phyloP scores from a whole-genome alignment of 2,113 vertebrate genomes.

The Anser cygnoides region DNA sequence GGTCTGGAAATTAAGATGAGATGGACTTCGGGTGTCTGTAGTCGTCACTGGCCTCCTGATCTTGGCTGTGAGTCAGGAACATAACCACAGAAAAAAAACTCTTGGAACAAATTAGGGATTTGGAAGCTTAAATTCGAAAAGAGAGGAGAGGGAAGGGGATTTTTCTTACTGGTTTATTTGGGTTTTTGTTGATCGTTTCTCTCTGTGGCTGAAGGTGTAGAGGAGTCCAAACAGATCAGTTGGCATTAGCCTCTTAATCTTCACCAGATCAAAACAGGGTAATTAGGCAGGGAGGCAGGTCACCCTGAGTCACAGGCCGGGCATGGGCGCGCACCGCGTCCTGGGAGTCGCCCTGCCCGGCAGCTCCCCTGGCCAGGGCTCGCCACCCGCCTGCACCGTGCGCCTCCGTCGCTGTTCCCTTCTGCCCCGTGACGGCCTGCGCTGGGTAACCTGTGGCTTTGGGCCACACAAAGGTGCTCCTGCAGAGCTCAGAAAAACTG shows the following conservation, averaged over 20 bases:
- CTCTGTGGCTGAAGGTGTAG: background rate
- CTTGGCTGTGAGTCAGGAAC: constrained; percentile 21
- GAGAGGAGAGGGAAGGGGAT: background rate
- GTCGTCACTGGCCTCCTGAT: background rate
- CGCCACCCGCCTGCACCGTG: background rate
- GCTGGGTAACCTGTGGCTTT: background rate
- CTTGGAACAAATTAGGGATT: constrained; percentile 3
- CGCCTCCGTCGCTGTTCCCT: background rate
- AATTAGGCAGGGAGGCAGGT: background rate
- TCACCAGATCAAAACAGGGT: background rate
- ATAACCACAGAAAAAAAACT: background rate
- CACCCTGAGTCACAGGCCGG: background rate
- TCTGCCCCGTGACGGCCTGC: rapidly evolving
- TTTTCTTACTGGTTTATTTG: background rate
- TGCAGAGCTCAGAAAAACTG: background rate
- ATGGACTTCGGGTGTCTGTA: background rate
- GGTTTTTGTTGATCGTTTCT: background rate
- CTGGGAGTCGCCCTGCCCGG: background rate
- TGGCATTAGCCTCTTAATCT: background rate
- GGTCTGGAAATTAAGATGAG: constrained; percentile 18
- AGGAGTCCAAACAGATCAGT: background rate
- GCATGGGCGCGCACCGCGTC: background rate
- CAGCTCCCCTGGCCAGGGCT: background rate
- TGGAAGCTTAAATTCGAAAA: constrained; percentile 10
- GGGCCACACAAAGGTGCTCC: background rate